Percentiles rank a stretch among this genome's conserved stretches.
Conservation (phyloP, 2,113 vertebrate species). For the Cyanoramphus novaezelandiae region DNA sequence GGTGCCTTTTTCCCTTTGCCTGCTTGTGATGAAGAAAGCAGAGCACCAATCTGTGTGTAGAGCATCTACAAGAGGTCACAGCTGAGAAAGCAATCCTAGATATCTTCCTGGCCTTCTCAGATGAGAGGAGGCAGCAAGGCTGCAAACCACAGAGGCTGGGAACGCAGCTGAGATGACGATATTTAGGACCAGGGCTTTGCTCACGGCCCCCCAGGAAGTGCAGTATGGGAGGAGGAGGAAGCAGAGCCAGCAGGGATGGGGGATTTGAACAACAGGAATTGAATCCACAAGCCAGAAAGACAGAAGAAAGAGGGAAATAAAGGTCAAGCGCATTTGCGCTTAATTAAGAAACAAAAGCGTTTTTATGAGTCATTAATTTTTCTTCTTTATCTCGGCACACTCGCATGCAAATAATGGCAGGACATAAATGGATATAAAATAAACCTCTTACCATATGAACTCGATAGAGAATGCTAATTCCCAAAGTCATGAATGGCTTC, state of each 20-base stretch:
- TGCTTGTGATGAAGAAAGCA: not conserved
- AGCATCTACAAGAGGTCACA: not conserved
- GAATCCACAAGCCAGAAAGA: not conserved
- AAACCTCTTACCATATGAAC: slow-evolving; percentile 92
- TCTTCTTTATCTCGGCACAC: not conserved
- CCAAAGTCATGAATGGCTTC: slow-evolving; percentile 97
- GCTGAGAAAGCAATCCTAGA: not conserved
- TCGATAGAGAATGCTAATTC: slow-evolving; percentile 97
- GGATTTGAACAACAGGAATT: not conserved
- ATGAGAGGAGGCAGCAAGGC: not conserved
- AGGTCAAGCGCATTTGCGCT: slow-evolving; percentile 44
- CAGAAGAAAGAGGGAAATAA: not conserved
- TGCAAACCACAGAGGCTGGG: not conserved
- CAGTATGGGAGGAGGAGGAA: not conserved
- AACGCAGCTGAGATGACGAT: not conserved
- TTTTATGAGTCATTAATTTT: slow-evolving; percentile 58
- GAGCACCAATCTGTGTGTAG: too few relatives aligned
- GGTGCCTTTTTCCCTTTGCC: not conserved
- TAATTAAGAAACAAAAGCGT: slow-evolving; percentile 67
- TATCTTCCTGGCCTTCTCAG: not conserved
- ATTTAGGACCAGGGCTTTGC: not conserved
- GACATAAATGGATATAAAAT: slow-evolving; percentile 56
- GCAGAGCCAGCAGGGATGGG: not conserved
- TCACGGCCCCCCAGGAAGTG: not conserved
- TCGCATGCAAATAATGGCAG: slow-evolving; percentile 66